phyloP scores from a whole-genome alignment of 1,140 invertebrate species.

The Danaus plexippus region DNA sequence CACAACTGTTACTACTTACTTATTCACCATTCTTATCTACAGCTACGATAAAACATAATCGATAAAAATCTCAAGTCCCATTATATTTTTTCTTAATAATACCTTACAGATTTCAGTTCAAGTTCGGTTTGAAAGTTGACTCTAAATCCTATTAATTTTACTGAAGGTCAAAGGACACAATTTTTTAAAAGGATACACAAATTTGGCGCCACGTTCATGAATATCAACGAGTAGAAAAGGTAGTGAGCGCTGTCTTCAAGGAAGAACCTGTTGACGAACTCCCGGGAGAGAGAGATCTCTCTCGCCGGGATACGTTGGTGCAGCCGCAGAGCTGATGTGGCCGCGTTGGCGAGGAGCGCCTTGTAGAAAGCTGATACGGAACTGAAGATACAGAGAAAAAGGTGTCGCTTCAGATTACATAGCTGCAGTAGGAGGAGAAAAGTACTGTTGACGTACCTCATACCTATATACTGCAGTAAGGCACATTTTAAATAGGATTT shows the following conservation, averaged over 20 bases:
- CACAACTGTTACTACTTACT: too few species aligned
- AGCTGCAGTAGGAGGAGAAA: too few species aligned
- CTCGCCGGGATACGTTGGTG: slow-evolving; percentile 88
- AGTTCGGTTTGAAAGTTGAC: too few species aligned
- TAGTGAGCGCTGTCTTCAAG: slow-evolving; percentile 97
- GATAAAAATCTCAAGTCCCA: too few species aligned
- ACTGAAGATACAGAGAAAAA: slow-evolving; percentile 49
- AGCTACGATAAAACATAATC: too few species aligned
- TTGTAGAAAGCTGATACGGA: slow-evolving; percentile 91
- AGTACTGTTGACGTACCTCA: too few species aligned
- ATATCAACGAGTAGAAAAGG: slow-evolving; percentile 94
- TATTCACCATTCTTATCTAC: too few species aligned
- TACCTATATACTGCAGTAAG: too few species aligned
- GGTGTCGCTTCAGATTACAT: too few species aligned
- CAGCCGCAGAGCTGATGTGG: slow-evolving; percentile 92
- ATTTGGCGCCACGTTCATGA: slow-evolving; percentile 90
- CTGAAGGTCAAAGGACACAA: neutral
- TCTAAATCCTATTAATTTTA: too few species aligned
- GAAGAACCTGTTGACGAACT: slow-evolving; percentile 85
- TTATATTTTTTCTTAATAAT: too few species aligned
- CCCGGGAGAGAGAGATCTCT: slow-evolving; percentile 81
- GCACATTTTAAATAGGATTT: neutral
- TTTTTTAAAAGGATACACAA: slow-evolving; percentile 83
- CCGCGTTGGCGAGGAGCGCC: slow-evolving; percentile 91
- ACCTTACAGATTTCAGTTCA: too few species aligned